These are phyloP conservation scores for Hanleya hanleyi DNA, from an alignment of 2,888 invertebrate species.

Conservation along the genomic window DNA sequence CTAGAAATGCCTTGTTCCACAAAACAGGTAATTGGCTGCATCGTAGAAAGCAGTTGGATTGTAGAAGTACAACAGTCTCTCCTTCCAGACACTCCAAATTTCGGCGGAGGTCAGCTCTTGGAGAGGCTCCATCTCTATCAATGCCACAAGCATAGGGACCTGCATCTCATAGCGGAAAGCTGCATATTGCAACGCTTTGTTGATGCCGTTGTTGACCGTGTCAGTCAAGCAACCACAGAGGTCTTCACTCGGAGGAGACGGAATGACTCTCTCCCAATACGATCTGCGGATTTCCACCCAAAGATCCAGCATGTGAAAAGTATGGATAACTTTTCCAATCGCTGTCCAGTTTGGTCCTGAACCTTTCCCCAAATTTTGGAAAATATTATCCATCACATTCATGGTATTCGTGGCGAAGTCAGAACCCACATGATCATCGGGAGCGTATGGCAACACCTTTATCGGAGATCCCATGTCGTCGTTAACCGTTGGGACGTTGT, in stretches of 20 bases:
- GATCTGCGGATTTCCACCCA: constrained; percentile 33
- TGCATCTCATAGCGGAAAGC: constrained; percentile 59
- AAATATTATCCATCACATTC: constrained; percentile 53
- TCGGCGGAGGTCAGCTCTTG: constrained; percentile 54
- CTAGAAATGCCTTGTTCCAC: constrained; percentile 39
- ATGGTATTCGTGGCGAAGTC: constrained; percentile 50
- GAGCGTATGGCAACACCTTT: constrained; percentile 52
- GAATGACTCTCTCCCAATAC: constrained; percentile 34
- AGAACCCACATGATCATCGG: constrained; percentile 33
- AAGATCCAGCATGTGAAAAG: constrained; percentile 62
- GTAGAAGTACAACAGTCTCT: constrained; percentile 59
- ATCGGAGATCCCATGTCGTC: constrained; percentile 41
- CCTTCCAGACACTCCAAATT: constrained; percentile 56
- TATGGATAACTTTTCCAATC: constrained; percentile 55
- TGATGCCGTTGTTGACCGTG: constrained; percentile 51
- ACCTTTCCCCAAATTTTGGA: constrained; percentile 52
- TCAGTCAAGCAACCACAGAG: constrained; percentile 51
- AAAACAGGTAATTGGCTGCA: constrained; percentile 56
- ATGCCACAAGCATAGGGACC: constrained; percentile 59
- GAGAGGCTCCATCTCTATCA: constrained; percentile 58
- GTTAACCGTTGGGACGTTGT: constrained; percentile 58
- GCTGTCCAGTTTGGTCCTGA: constrained; percentile 61
- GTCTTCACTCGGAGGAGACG: constrained; percentile 37
- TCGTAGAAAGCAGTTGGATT: constrained; percentile 52
- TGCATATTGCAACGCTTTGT: constrained; percentile 49